Percentiles rank a stretch among this genome's conserved stretches.
Evolutionary conservation across 2,113 vertebrate genomes (phyloP).

Genomic region (Nothoprocta pentlandii): DNA sequence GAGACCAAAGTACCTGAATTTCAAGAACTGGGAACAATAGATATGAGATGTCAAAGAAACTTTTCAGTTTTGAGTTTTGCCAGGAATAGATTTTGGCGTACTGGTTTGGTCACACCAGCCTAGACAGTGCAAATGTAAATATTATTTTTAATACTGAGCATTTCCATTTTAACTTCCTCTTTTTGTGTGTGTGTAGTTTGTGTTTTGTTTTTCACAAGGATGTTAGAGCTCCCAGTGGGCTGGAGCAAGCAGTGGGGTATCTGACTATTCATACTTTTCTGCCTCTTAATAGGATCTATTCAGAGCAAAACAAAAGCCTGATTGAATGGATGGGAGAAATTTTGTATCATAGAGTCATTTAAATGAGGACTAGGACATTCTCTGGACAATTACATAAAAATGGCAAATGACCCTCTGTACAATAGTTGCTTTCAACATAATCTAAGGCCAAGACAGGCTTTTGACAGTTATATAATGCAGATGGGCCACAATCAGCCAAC

Average conservation of each 20-base stretch:
- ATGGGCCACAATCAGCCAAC: constrained; percentile 40
- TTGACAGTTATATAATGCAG: constrained; percentile 67
- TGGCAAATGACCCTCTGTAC: constrained; percentile 50
- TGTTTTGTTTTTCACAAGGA: constrained; percentile 34
- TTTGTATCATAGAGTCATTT: constrained; percentile 62
- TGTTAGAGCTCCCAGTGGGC: not conserved
- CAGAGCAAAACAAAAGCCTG: constrained; percentile 60
- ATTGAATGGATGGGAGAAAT: constrained; percentile 63
- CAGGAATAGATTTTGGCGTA: not conserved
- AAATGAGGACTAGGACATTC: constrained; percentile 70
- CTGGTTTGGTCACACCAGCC: not conserved
- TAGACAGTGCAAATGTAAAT: not conserved
- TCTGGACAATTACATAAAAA: constrained; percentile 71
- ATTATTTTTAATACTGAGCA: not conserved
- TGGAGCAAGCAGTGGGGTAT: constrained; percentile 33
- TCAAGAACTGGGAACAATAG: not conserved
- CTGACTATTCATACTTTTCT: constrained; percentile 54
- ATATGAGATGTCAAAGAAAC: not conserved
- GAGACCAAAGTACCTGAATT: not conserved
- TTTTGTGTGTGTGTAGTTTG: not conserved
- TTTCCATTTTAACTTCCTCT: constrained; percentile 38
- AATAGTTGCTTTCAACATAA: constrained; percentile 66
- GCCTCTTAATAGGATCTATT: constrained; percentile 55
- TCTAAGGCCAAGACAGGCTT: constrained; percentile 63
- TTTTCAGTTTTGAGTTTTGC: not conserved